A percentile compares a stretch with the other conserved stretches of the same genome.
These are phyloP conservation scores for Brachyistius frenatus DNA, from an alignment of 2,113 vertebrate genomes.

Conservation along the genomic window DNA sequence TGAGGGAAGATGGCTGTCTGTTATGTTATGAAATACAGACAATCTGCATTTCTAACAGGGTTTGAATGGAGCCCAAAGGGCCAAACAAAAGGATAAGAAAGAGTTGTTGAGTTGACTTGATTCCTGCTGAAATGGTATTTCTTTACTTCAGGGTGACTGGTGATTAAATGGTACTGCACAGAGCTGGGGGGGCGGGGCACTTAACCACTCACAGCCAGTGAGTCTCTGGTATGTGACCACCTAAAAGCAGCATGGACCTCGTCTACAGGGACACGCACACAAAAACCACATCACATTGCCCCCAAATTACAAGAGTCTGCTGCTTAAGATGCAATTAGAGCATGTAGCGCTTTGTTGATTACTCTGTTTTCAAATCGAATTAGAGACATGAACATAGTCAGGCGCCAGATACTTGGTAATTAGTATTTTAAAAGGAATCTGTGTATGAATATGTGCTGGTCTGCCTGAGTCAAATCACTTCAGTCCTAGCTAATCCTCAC, in stretches of 20 bases:
- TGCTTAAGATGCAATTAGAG: constrained; percentile 36
- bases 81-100: constrained; percentile 48
- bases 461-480: not conserved
- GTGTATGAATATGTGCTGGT: too few species aligned
- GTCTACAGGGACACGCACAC: constrained; percentile 40
- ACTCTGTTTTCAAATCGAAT: constrained; percentile 30
- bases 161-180: constrained; percentile 64
- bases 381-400: constrained; percentile 16
- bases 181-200: constrained; percentile 21
- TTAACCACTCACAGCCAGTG: constrained; percentile 65
- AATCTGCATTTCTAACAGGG: not conserved
- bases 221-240: constrained; percentile 77
- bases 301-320: constrained; percentile 42
- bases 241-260: constrained; percentile 37
- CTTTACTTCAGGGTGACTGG: constrained; percentile 60
- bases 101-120: constrained; percentile 11
- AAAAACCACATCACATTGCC: constrained; percentile 20
- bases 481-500: constrained; percentile 3
- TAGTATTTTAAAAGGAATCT: not conserved
- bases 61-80: constrained; percentile 17
- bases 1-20: not conserved
- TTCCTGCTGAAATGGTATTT: constrained; percentile 36
- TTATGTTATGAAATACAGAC: constrained; percentile 27
- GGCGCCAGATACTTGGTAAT: constrained; percentile 12
- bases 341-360: constrained; percentile 21